phyloP scores from a whole-genome alignment of 2,797 vertebrate genomes.

The Scarus forsteni region DNA sequence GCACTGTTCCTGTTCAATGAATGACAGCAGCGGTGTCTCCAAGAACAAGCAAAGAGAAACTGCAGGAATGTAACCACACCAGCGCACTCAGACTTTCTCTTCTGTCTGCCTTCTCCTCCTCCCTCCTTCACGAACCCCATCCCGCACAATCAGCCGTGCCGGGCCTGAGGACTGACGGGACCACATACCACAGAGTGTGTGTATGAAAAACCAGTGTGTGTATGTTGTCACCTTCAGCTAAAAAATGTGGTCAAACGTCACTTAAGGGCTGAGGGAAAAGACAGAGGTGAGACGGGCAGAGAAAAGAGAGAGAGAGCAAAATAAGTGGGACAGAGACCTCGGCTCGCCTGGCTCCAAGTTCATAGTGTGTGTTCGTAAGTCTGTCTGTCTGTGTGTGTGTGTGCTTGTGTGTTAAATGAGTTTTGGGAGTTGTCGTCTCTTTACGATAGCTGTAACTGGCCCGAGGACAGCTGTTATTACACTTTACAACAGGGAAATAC shows the following conservation, averaged over 20 bases:
- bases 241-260: conserved; percentile 73
- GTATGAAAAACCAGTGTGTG: conserved; percentile 31
- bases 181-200: conserved; percentile 26
- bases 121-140: conserved; percentile 24
- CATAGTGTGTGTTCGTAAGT: conserved; percentile 8
- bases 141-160: conserved; percentile 11
- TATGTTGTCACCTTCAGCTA: conserved; percentile 71
- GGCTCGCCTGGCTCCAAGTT: conserved; percentile 43
- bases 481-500: conserved; percentile 79
- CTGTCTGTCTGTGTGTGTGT: conserved; percentile 12
- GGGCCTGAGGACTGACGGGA: conserved; percentile 10
- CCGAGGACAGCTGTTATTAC: conserved; percentile 82
- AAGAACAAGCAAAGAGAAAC: conserved; percentile 15
- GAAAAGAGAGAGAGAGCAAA: conserved; percentile 21
- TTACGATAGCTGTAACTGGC: conserved; percentile 81
- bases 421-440: conserved; percentile 81
- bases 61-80: conserved; percentile 24
- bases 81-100: conserved; percentile 20
- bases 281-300: conserved; percentile 33
- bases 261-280: conserved; percentile 51
- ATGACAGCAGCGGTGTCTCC: background rate
- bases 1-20: background rate
- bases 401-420: conserved; percentile 72
- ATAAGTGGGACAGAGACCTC: conserved; percentile 52
- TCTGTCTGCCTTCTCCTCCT: conserved; percentile 6